Base-by-base conservation (phyloP, 2,888 invertebrate species). In the Lasioglossum lativentre region DNA sequence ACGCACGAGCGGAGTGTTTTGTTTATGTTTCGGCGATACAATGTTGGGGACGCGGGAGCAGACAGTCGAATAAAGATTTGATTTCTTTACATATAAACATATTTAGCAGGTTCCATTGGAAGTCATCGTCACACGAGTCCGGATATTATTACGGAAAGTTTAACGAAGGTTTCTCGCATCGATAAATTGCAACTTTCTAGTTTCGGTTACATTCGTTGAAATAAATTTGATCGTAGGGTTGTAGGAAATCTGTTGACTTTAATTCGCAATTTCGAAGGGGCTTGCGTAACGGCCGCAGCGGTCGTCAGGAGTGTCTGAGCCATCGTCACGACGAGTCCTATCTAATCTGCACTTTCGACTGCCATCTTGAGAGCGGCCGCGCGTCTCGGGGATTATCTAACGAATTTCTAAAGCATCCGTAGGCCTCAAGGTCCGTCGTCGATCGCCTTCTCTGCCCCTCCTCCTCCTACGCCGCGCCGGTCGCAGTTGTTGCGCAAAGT, bases 291-390 rank as follows among this genome's bases (percentile, higher is more conserved):
- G 12, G n/a, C 0, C 45, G 59, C 34, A 23, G 34, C 23, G n/a
- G 34, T 76, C 75, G 80, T 70, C 75, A 82, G 77, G 27, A 74
- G 77, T n/a, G 73, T 52, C 75, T 88, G 88, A 91, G 92, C 89
- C 92, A 90, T 91, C 91, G 88, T 82, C 88, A 74, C 87, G 81
- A 88, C 79, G 88, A 38, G 85, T 90, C 92, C 90, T 94, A 94
- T 94, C 94, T 94, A 94, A 95, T 94, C 92, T 91, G 88, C 86
- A 92, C 93, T 93, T 94, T 94, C 92, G 93, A 92, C 90, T 92
- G 94, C 94, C 94, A 94, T 94, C 92, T 94, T 94, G 94, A 91
- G 92, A 93, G 82, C 86, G 90, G 90, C 92, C 71, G 80, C 86
- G 84, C 23, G 79, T 81, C 75, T 82, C 66, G n/a, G 78, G 78